Base-by-base conservation (phyloP, 2,888 invertebrate genomes). In the Caenorhabditis doughertyi region DNA sequence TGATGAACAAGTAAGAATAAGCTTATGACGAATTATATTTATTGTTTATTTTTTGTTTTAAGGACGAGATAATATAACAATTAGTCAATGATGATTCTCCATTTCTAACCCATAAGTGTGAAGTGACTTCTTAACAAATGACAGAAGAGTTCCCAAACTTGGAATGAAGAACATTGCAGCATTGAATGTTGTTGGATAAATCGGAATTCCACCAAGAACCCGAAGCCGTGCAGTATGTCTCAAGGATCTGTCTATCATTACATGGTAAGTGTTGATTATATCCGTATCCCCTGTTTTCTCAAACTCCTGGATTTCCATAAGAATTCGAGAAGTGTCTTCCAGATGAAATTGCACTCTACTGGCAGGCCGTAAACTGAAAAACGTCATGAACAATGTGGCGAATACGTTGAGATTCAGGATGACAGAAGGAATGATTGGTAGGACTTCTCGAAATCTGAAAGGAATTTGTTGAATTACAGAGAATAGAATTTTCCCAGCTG, bases 161-260 rank as follows among this genome's bases (percentile, higher is more conserved):
- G 65, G 65, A n/a, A 65, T 39, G 9, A 65, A 49, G 8, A 65
- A 51, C 49, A 65, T 49, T 13, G 65, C 65, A 21, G 47, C 35
- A 23, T 65, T 51, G 7, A 49, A 35, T 9, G 65, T 51, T 8
- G 49, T 35, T 16, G 49, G 65, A 49, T 39, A 51, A n/a, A 65
- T 65, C 25, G 65, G 65, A 65, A 65, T 65, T n/a, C 51, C 65
- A n/a, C 65, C 65, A 3, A 65, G 32, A 16, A 65, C 65, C 32
- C 65, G 65, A 21, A 65, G 18, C 9, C 51, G 13, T 21, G 65
- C 51, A 25, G 29, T 65, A 35, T 49, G 49, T 5, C 32, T 65
- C 65, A 65, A 23, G 2, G 65, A 65, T 39, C 65, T 49, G 8
- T 51, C 51, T 13, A 35, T 35, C 49, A 65, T 65, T 3, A 65